Conservation (phyloP, 2,113 vertebrate species). For the Ornithorhynchus anatinus region DNA sequence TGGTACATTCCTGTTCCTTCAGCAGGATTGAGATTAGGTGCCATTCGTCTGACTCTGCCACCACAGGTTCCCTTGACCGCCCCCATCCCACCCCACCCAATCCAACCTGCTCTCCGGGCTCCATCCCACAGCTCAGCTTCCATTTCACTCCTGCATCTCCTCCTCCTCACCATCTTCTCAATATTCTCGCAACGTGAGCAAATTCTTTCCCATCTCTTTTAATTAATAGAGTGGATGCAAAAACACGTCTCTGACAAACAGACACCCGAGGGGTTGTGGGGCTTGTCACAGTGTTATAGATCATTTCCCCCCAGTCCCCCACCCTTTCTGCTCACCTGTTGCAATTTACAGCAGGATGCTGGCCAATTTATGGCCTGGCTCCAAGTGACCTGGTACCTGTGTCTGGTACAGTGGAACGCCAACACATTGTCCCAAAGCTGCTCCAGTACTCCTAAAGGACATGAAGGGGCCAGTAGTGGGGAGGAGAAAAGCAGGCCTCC, state of each 20-base stretch:
- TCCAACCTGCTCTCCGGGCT: too few species aligned
- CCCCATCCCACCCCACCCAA: too few species aligned
- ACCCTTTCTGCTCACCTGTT: constrained; percentile 46
- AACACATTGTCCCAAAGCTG: constrained; percentile 41
- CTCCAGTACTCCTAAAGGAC: constrained; percentile 22
- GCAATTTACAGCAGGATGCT: constrained; percentile 31
- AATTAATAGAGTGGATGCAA: constrained; percentile 58
- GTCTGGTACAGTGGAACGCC: background rate
- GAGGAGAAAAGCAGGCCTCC: background rate
- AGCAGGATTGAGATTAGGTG: too few species aligned
- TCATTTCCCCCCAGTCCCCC: constrained; percentile 24
- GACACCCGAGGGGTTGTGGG: constrained; percentile 54
- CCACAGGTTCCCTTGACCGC: too few species aligned
- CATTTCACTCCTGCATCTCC: too few species aligned
- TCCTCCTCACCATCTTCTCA: too few species aligned
- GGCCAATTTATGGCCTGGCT: constrained; percentile 50
- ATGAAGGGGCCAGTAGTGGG: background rate
- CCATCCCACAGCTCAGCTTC: too few species aligned
- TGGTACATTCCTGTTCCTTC: too few species aligned
- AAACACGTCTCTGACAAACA: constrained; percentile 52
- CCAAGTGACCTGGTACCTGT: constrained; percentile 62
- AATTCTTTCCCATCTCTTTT: constrained; percentile 55
- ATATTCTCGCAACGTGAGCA: too few species aligned
- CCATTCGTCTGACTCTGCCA: too few species aligned
- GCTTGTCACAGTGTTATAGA: constrained; percentile 50